These are phyloP conservation scores for Cyclopterus lumpus DNA, from an alignment of 2,797 vertebrate genomes.

Conservation along the genomic window DNA sequence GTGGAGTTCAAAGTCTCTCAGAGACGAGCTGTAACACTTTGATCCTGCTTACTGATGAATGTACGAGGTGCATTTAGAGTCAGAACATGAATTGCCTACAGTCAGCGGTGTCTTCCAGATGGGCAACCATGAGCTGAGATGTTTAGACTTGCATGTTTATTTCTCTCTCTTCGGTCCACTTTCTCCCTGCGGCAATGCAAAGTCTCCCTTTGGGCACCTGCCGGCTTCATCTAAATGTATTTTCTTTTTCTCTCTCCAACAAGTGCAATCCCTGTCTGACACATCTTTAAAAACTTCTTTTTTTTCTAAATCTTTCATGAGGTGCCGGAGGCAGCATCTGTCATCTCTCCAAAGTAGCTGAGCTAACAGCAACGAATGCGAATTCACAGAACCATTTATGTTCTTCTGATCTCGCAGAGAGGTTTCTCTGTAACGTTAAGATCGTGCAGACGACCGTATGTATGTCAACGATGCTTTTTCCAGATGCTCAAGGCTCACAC, in stretches of 20 bases:
- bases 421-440: slow-evolving; percentile 50
- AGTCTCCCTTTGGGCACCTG: slow-evolving; percentile 23
- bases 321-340: slow-evolving; percentile 51
- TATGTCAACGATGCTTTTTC: slow-evolving; percentile 60
- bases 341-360: slow-evolving; percentile 21
- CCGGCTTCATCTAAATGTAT: slow-evolving; percentile 24
- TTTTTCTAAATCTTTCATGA: slow-evolving; percentile 62
- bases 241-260: slow-evolving; percentile 57
- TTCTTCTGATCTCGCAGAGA: slow-evolving; percentile 49
- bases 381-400: slow-evolving; percentile 54
- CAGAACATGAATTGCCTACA: slow-evolving; percentile 37
- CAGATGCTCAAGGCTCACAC: slow-evolving; percentile 58
- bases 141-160: slow-evolving; percentile 48
- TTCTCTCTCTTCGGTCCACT: slow-evolving; percentile 26
- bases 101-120: slow-evolving; percentile 52
- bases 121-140: slow-evolving; percentile 27
- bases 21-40: background rate
- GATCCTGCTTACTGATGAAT: slow-evolving; percentile 21
- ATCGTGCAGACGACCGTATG: slow-evolving; percentile 44
- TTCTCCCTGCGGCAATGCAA: slow-evolving; percentile 2
- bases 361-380: slow-evolving; percentile 36
- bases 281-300: slow-evolving; percentile 55
- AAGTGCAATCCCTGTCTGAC: slow-evolving; percentile 45
- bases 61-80: slow-evolving; percentile 37
- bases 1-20: background rate